Conservation (phyloP, 2,888 invertebrate species). For the Drosophila prolongata region DNA sequence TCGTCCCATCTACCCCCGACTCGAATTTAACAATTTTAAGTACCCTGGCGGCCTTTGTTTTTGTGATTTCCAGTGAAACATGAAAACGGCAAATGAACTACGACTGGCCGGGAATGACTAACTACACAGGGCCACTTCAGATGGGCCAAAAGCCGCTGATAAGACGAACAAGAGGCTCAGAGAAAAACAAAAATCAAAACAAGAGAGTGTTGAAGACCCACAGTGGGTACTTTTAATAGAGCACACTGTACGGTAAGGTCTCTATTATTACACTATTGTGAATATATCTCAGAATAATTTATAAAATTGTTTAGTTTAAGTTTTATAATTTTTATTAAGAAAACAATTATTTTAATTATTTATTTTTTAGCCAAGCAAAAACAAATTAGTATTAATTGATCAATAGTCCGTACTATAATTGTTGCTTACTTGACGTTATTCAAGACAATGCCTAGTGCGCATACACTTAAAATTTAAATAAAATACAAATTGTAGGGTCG, state of each 20-base stretch:
- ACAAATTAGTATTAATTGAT: too few relatives aligned
- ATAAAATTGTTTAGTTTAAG: too few relatives aligned
- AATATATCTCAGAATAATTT: too few relatives aligned
- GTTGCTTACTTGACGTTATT: too few relatives aligned
- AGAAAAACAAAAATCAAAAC: slow-evolving; percentile 8
- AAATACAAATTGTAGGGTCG: too few relatives aligned
- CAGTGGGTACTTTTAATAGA: slow-evolving; percentile 7
- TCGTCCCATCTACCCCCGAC: slow-evolving; percentile 14
- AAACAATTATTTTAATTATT: too few relatives aligned
- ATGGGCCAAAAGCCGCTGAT: slow-evolving; percentile 50
- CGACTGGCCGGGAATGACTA: slow-evolving; percentile 43
- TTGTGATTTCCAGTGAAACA: slow-evolving; percentile 55
- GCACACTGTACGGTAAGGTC: not conserved
- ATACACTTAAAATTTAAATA: too few relatives aligned
- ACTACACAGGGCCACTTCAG: slow-evolving; percentile 43
- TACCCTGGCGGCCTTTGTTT: slow-evolving; percentile 37
- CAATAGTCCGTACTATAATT: too few relatives aligned
- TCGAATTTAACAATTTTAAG: slow-evolving; percentile 29
- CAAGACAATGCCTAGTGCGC: too few relatives aligned
- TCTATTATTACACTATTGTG: not conserved
- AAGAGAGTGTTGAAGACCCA: not conserved
- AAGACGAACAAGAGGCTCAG: slow-evolving; percentile 52
- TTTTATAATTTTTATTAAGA: too few relatives aligned
- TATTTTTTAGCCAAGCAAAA: too few relatives aligned
- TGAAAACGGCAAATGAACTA: slow-evolving; percentile 64